These are phyloP conservation scores for Xiphophorus couchianus DNA, from an alignment of 2,113 vertebrate species.

Conservation along the genomic window DNA sequence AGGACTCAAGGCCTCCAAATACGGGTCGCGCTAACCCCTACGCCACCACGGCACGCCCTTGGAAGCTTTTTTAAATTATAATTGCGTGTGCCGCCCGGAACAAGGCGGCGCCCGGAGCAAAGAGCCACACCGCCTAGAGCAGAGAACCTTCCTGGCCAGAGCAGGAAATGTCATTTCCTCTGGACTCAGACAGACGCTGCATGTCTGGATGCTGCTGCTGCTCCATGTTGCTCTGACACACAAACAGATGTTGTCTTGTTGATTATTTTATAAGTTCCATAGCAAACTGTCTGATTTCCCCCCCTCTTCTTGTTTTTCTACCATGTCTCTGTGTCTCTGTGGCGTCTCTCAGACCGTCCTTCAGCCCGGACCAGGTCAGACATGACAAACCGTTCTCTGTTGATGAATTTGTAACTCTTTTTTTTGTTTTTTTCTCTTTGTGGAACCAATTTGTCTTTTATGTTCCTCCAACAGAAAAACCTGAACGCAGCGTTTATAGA, in stretches of 20 bases:
- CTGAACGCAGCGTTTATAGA: conserved; percentile 61
- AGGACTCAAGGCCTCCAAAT: too few species aligned
- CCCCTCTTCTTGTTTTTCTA: background rate
- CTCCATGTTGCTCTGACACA: conserved; percentile 23
- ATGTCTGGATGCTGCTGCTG: conserved; percentile 14
- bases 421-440: background rate
- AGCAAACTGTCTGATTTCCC: background rate
- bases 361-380: conserved; percentile 84
- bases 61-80: too few species aligned
- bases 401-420: conserved; percentile 3
- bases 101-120: background rate
- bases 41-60: too few species aligned
- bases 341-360: conserved; percentile 81
- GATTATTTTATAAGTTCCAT: conserved; percentile 13
- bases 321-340: background rate
- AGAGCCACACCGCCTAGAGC: background rate
- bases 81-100: background rate
- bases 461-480: conserved; percentile 71
- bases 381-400: conserved; percentile 16
- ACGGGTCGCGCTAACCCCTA: too few species aligned
- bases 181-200: conserved; percentile 10
- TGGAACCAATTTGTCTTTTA: background rate
- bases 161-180: conserved; percentile 9
- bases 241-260: conserved; percentile 7
- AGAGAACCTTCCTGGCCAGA: background rate